Conservation (phyloP, 2,113 vertebrate species). For the Arizona elegans region DNA sequence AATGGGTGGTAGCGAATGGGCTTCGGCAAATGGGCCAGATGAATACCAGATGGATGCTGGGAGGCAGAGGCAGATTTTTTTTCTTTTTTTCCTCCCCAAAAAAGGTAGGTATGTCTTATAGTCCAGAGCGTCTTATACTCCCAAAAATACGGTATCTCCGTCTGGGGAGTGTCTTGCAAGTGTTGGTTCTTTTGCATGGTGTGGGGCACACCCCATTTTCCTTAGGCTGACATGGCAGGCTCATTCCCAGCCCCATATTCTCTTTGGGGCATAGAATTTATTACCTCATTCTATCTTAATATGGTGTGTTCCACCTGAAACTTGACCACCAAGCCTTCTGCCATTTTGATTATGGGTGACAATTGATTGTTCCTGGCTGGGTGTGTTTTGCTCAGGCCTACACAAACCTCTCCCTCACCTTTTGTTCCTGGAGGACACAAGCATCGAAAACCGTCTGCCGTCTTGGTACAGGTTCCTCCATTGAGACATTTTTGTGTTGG, state of each 20-base stretch:
- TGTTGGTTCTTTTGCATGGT: background rate
- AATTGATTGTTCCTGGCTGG: background rate
- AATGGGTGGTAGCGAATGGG: too few relatives aligned
- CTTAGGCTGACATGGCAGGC: background rate
- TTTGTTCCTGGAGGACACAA: slow-evolving; percentile 56
- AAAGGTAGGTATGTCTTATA: too few relatives aligned
- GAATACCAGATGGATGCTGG: too few relatives aligned
- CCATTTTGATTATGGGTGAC: background rate
- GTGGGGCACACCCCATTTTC: background rate
- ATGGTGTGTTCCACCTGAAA: background rate
- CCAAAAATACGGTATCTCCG: background rate
- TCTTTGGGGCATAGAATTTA: background rate
- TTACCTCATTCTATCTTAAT: background rate
- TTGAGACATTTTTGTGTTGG: slow-evolving; percentile 49
- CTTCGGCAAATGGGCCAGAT: too few relatives aligned
- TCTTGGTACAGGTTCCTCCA: slow-evolving; percentile 43
- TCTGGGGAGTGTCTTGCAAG: background rate
- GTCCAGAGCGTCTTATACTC: too few relatives aligned
- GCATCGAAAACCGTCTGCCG: slow-evolving; percentile 35
- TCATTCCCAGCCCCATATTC: background rate
- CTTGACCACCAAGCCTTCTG: background rate
- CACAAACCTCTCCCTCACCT: slow-evolving; percentile 19
- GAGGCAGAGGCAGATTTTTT: too few relatives aligned
- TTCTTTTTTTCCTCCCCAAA: too few relatives aligned
- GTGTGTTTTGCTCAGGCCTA: too few relatives aligned